These are phyloP conservation scores for Slavum lentiscoides DNA, from an alignment of 2,888 invertebrate genomes.

Conservation along the genomic window DNA sequence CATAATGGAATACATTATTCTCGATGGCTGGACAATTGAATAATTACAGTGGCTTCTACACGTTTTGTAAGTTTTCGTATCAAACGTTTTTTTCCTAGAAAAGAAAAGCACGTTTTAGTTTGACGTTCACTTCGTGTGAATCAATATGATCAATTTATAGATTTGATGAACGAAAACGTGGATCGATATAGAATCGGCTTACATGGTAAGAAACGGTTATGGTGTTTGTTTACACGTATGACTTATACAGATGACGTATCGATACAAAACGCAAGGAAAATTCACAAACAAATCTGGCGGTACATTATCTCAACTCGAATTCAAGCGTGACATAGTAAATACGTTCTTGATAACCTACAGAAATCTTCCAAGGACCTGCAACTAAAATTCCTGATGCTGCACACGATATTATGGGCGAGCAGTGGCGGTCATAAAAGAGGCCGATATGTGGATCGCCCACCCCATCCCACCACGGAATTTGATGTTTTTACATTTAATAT, in stretches of 20 bases:
- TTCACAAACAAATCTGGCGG: not conserved
- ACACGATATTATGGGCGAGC: not conserved
- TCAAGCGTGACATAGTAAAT: too few species aligned
- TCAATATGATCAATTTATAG: not conserved
- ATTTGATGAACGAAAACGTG: constrained; percentile 9
- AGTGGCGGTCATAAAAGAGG: too few species aligned
- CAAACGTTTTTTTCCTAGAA: constrained; percentile 1
- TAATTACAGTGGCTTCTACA: constrained; percentile 2
- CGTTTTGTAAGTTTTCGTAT: not conserved
- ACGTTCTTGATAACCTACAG: not conserved
- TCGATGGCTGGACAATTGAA: not conserved
- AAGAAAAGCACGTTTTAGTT: not conserved
- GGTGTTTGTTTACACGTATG: not conserved
- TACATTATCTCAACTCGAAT: too few species aligned
- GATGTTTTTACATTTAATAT: too few species aligned
- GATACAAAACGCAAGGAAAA: not conserved
- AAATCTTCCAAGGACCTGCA: not conserved
- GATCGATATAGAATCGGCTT: not conserved
- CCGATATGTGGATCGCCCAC: too few species aligned
- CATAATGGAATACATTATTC: constrained; percentile 5
- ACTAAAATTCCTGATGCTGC: not conserved
- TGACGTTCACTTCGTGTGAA: too few species aligned
- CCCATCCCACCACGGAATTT: too few species aligned
- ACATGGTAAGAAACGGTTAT: not conserved
- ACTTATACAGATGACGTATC: not conserved